Percentiles rank a stretch among this genome's conserved stretches.
These are phyloP conservation scores for Dasyornis broadbenti DNA, from an alignment of 2,113 vertebrate species.

Conservation along the genomic window DNA sequence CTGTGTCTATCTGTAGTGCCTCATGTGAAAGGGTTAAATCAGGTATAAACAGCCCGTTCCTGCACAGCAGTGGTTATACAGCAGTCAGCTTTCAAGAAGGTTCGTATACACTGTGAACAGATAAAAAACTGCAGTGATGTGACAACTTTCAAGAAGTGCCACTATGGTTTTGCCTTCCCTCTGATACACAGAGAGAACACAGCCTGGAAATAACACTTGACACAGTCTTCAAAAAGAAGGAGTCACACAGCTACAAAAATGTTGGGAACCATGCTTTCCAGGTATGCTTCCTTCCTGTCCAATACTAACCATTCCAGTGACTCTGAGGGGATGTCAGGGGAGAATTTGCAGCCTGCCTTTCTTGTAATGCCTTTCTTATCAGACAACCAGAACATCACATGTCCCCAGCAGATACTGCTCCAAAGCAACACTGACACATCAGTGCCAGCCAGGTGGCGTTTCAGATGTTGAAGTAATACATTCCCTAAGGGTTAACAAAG, in stretches of 20 bases:
- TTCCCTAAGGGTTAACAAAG: not conserved
- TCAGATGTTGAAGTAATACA: not conserved
- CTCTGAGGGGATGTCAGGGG: not conserved
- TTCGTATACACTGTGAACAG: not conserved
- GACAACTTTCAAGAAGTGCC: not conserved
- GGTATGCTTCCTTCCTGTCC: not conserved
- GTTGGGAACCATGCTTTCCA: not conserved
- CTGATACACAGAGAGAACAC: not conserved
- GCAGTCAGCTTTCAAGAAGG: not conserved
- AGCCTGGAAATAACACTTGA: not conserved
- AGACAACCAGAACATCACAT: not conserved
- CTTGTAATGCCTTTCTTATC: rapidly evolving
- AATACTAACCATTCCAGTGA: not conserved
- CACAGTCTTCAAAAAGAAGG: not conserved
- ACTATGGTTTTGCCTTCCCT: not conserved
- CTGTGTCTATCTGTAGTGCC: not conserved
- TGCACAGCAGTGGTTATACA: not conserved
- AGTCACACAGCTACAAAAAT: not conserved
- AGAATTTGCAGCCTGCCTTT: not conserved
- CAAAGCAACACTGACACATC: not conserved
- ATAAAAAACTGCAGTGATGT: not conserved
- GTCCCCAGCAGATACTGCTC: not conserved
- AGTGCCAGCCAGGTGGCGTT: not conserved
- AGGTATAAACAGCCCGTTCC: not conserved
- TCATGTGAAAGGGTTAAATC: not conserved